A percentile compares a stretch with the other conserved stretches of the same genome.
Conservation (phyloP, 2,888 invertebrate species). For the Ferdinandea cuprea region DNA sequence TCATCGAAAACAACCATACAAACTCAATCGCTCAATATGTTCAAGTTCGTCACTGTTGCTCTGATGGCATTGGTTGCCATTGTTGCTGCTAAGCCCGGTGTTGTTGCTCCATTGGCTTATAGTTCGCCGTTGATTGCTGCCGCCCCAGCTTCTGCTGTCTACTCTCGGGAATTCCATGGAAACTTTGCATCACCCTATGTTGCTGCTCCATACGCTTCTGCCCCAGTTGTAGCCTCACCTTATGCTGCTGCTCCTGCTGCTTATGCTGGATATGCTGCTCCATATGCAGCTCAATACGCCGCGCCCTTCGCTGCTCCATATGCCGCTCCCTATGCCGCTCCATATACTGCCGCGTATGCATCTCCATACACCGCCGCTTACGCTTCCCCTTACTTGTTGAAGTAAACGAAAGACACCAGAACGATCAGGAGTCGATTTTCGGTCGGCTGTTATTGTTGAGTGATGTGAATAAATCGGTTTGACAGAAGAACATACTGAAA, state of each 20-base stretch:
- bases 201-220: slow-evolving; percentile 77
- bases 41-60: slow-evolving; percentile 77
- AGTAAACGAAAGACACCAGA: slow-evolving; percentile 35
- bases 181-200: slow-evolving; percentile 81
- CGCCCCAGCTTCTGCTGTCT: slow-evolving; percentile 83
- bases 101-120: slow-evolving; percentile 80
- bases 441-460: not conserved
- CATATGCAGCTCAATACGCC: slow-evolving; percentile 74
- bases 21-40: slow-evolving; percentile 60
- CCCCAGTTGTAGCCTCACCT: slow-evolving; percentile 66
- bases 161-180: slow-evolving; percentile 85
- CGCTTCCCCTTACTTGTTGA: slow-evolving; percentile 76
- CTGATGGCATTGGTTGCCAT: slow-evolving; percentile 79
- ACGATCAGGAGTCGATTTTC: not conserved
- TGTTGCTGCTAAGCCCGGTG: slow-evolving; percentile 80
- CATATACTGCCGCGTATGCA: slow-evolving; percentile 82
- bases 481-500: slow-evolving; percentile 25
- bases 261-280: slow-evolving; percentile 72
- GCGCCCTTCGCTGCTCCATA: slow-evolving; percentile 73
- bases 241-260: slow-evolving; percentile 76
- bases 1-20: slow-evolving; percentile 56
- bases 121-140: slow-evolving; percentile 83
- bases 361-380: slow-evolving; percentile 77
- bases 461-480: slow-evolving; percentile 46
- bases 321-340: slow-evolving; percentile 81